Evolutionary conservation across 30 jellyfish, hydroid and myxozoan species (phyloP).

Genomic region (Chironex yamaguchii): DNA sequence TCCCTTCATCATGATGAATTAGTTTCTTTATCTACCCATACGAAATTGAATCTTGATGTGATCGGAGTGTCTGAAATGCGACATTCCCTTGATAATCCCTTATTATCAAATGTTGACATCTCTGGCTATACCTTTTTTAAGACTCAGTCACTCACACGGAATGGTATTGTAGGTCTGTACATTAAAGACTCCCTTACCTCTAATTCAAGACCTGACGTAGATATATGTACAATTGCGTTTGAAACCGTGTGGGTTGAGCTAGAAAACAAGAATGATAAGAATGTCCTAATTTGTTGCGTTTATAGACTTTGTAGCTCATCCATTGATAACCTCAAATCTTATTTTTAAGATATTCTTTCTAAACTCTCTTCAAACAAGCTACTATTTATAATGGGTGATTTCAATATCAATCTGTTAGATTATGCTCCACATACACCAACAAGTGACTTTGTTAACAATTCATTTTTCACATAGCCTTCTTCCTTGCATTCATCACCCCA

Average conservation of each 20-base stretch:
- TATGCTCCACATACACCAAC: constrained; percentile 21
- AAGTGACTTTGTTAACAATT: constrained; percentile 5
- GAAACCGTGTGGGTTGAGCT: constrained; percentile 46
- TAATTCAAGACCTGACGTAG: neutral
- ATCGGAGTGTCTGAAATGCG: constrained; percentile 18
- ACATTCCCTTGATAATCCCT: constrained; percentile 7
- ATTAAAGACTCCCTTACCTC: constrained; percentile 14
- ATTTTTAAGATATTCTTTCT: constrained; percentile 23
- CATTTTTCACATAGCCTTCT: neutral
- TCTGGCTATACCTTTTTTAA: constrained; percentile 14
- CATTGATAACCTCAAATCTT: constrained; percentile 26
- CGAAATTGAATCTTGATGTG: constrained; percentile 12
- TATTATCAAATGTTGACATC: constrained; percentile 15
- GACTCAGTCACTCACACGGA: constrained; percentile 32
- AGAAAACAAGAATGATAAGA: neutral
- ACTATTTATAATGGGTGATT: constrained; percentile 41
- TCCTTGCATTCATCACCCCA: constrained; percentile 32
- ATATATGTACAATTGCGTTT: constrained; percentile 6
- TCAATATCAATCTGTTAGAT: constrained; percentile 41
- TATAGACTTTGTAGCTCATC: constrained; percentile 26
- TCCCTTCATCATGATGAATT: constrained; percentile 28
- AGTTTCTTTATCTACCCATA: constrained; percentile 12
- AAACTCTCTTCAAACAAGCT: constrained; percentile 8
- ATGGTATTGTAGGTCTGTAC: constrained; percentile 45
- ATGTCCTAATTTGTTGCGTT: constrained; percentile 14